Conservation (phyloP, 2,113 vertebrate genomes). For the rat (Rattus norvegicus) region DNA sequence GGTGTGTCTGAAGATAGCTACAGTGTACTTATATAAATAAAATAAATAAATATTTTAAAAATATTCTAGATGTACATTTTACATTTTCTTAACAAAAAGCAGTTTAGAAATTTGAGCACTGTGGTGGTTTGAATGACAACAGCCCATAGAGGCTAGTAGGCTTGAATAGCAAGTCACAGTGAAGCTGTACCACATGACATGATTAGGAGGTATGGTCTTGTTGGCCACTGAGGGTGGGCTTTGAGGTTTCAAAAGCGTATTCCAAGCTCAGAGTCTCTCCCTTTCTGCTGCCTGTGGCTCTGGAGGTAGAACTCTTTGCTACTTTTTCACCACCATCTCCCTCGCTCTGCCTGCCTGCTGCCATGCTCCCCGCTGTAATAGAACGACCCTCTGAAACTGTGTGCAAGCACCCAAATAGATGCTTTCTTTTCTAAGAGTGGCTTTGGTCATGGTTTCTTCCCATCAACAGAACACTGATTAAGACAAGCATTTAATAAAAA, state of each 20-base stretch:
- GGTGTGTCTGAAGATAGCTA: too few species aligned
- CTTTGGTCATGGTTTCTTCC: neutral
- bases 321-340: too few species aligned
- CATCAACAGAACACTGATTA: neutral
- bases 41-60: too few species aligned
- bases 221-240: neutral
- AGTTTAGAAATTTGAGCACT: neutral
- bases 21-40: too few species aligned
- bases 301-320: too few species aligned
- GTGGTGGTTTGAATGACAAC: too few species aligned
- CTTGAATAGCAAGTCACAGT: neutral
- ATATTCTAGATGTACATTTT: neutral
- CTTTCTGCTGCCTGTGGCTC: neutral
- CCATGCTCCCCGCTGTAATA: too few species aligned
- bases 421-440: too few species aligned
- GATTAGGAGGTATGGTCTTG: neutral
- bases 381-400: too few species aligned
- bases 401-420: too few species aligned
- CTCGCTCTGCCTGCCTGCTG: too few species aligned
- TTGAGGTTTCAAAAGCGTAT: neutral
- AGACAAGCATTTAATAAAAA: neutral
- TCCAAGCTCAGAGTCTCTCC: neutral
- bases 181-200: neutral
- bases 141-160: neutral
- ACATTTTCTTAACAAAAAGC: neutral